Percentiles rank a stretch among this genome's conserved stretches.
These are phyloP conservation scores for Epistrophe eligans DNA, from an alignment of 2,888 invertebrate genomes.

Conservation along the genomic window DNA sequence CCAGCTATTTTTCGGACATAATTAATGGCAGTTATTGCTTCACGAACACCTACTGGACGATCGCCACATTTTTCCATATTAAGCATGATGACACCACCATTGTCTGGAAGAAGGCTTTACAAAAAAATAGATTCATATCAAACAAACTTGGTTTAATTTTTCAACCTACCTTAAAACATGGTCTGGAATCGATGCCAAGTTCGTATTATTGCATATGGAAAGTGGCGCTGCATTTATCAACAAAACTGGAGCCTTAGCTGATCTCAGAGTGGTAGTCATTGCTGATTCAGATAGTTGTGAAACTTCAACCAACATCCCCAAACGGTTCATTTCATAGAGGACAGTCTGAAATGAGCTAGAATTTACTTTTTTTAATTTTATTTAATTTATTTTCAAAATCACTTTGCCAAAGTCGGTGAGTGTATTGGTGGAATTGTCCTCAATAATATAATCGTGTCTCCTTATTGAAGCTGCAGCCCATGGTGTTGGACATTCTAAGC, in stretches of 20 bases:
- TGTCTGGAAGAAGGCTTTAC: conserved; percentile 83
- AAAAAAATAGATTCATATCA: conserved; percentile 15
- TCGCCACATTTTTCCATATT: conserved; percentile 85
- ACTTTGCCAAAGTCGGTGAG: conserved; percentile 84
- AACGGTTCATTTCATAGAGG: conserved; percentile 88
- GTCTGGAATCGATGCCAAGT: conserved; percentile 92
- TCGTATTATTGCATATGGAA: conserved; percentile 87
- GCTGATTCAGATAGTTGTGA: conserved; percentile 87
- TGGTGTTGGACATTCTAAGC: conserved; percentile 87
- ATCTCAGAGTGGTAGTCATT: conserved; percentile 86
- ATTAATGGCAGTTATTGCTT: conserved; percentile 86
- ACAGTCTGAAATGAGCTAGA: conserved; percentile 84
- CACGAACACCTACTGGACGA: conserved; percentile 81
- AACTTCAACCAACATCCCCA: conserved; percentile 89
- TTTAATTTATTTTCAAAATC: conserved; percentile 19
- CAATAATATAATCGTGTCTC: conserved; percentile 80
- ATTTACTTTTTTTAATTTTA: background rate
- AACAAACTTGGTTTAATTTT: background rate
- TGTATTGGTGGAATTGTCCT: conserved; percentile 82
- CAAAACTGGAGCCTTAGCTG: conserved; percentile 87
- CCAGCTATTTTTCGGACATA: conserved; percentile 88
- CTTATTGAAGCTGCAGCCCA: conserved; percentile 85
- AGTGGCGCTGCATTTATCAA: conserved; percentile 88
- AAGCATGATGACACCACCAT: conserved; percentile 87
- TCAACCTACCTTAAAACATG: conserved; percentile 86